Evolutionary conservation across 35 echinoderm and acorn worm genomes (phyloP), one percentile per base, ranked within the genome.

Genomic region (Amphiura filiformis): DNA sequence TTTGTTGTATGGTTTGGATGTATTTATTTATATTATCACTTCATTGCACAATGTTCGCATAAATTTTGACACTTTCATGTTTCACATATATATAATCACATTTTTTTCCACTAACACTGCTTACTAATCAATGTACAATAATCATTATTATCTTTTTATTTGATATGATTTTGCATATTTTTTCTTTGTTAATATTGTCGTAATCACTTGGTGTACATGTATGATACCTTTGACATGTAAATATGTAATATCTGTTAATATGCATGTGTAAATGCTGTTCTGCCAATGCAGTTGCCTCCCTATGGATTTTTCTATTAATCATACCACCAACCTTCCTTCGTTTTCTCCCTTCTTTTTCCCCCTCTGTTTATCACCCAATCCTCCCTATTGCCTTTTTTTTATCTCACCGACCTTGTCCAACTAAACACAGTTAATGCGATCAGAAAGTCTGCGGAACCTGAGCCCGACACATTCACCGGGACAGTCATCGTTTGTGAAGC

Each of bases 391-490:
- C 36, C 38, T 17, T 35, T 28, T 38, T 33, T 80, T 40, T 34
- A 34, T 37, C 70, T 15, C 31, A 1, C 52, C 57, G 22, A 34
- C 38, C 57, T 28, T 80, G 40, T 32, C 32, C 22, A n/a, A 40
- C 36, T 22, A 70, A 64, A 65, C 57, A 56, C 89, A 95, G 93
- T 32, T 95, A 18, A 83, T 88, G 32, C 85, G 93, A 4, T 95
- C 89, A 52, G 93, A 95, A 56, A 95, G 93, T 39, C 86, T 95
- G 11, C 93, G 93, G 44, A 95, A 95, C 86, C 80, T 95, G 75
- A 89, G 84, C 80, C 93, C 88, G 4, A 41, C 83, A 14, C 86
- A 79, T 42, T 91, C 93, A 12, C 85, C 93, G 13, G 85, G 61
- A 78, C 76, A 65, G 30, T 36, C 41, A 31, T 11, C 49, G 22